Evolutionary conservation across 2,113 vertebrate species (phyloP).

Genomic region (Dinomys branickii): DNA sequence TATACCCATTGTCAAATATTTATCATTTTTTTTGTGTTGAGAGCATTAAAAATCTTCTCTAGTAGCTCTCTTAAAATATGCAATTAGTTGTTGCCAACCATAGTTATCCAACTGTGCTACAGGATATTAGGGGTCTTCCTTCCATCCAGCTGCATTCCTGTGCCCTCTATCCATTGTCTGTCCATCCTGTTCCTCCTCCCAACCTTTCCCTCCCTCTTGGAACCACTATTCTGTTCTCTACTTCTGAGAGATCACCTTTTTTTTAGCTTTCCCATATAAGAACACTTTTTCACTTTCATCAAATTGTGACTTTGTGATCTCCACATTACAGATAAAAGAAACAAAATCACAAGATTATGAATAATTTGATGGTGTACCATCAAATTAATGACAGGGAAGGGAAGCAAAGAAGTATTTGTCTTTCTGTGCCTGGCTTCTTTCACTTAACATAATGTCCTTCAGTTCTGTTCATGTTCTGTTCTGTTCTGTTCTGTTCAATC

Average conservation of each 20-base stretch:
- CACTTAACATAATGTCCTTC: background rate
- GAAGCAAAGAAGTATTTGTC: no score
- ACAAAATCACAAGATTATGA: no score
- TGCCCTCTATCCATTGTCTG: background rate
- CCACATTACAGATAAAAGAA: no score
- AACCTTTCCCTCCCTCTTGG: background rate
- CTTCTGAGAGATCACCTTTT: background rate
- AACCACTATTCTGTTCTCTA: background rate
- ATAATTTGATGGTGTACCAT: no score
- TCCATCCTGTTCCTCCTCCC: background rate
- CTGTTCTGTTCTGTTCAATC: no score
- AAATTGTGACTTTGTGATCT: no score
- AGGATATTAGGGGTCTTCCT: background rate
- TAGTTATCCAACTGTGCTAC: background rate
- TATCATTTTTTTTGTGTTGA: background rate
- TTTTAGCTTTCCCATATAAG: background rate
- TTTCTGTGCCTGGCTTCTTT: background rate
- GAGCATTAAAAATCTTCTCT: background rate
- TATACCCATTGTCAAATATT: background rate
- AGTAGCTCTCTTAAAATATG: background rate
- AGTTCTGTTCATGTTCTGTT: background rate
- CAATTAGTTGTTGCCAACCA: background rate
- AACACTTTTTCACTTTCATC: no score
- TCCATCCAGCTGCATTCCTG: background rate
- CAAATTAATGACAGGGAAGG: no score